These are phyloP conservation scores for Zaprionus tsacasi DNA, from an alignment of 1,140 invertebrate genomes.

Conservation along the genomic window DNA sequence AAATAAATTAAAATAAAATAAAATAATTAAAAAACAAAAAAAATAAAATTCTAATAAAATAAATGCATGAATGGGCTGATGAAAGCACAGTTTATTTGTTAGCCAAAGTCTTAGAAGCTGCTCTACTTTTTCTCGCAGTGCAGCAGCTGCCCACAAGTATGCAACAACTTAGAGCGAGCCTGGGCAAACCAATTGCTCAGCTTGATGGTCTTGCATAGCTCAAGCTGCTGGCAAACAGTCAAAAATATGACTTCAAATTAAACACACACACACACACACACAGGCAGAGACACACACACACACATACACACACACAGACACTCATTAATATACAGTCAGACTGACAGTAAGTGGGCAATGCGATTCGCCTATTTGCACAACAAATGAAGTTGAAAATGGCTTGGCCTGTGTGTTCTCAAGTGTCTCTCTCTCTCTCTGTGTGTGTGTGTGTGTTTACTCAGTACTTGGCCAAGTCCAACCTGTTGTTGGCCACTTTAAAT, in stretches of 20 bases:
- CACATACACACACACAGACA: neutral
- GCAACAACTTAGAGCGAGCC: slow-evolving; percentile 4
- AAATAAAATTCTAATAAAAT: too few relatives aligned
- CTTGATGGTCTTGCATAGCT: slow-evolving; percentile 31
- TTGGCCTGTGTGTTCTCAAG: slow-evolving; percentile 24
- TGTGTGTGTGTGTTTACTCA: slow-evolving; percentile 8
- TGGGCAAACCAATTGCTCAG: slow-evolving; percentile 24
- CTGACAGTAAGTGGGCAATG: slow-evolving; percentile 41
- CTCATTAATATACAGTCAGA: slow-evolving; percentile 4
- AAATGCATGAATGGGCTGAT: too few relatives aligned
- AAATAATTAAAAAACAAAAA: too few relatives aligned
- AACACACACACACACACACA: slow-evolving; percentile 13
- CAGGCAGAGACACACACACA: slow-evolving; percentile 8
- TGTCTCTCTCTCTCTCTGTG: too few relatives aligned
- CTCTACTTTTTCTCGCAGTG: slow-evolving; percentile 15
- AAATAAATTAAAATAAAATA: too few relatives aligned
- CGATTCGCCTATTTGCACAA: slow-evolving; percentile 77
- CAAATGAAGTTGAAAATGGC: slow-evolving; percentile 81
- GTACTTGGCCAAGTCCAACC: neutral
- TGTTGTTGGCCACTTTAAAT: slow-evolving; percentile 65
- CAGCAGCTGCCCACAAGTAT: slow-evolving; percentile 21
- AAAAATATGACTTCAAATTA: slow-evolving; percentile 53
- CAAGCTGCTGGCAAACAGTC: slow-evolving; percentile 29
- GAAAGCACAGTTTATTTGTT: too few relatives aligned
- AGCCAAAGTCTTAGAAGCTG: neutral